phyloP scores from a whole-genome alignment of 2,888 invertebrate species.

The Panzeria rudis region DNA sequence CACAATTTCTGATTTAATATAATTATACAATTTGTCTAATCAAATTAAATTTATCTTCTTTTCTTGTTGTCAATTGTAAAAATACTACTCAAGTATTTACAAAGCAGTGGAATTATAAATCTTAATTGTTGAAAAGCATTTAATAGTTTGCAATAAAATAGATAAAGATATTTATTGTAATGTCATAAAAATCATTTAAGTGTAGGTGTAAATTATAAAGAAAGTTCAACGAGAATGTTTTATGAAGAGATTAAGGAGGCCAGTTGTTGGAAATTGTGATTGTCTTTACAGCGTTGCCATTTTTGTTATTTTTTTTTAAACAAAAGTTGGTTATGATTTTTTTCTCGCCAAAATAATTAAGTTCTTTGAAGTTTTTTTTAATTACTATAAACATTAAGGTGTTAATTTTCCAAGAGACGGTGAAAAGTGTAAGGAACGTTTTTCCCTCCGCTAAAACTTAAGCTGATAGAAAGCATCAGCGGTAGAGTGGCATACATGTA shows the following conservation, averaged over 20 bases:
- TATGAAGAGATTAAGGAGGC: neutral
- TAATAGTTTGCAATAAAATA: conserved; percentile 53
- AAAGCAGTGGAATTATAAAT: conserved; percentile 32
- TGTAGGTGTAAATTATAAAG: conserved; percentile 39
- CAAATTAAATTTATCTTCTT: neutral
- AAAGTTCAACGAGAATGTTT: conserved; percentile 34
- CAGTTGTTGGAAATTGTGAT: neutral
- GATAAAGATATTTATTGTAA: conserved; percentile 57
- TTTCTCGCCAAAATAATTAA: no score
- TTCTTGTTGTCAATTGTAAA: conserved; percentile 45
- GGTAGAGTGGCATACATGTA: no score
- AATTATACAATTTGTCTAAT: neutral
- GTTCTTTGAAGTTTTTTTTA: no score
- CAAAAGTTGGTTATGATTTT: no score
- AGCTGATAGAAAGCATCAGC: no score
- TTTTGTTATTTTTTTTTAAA: neutral
- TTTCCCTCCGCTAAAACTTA: no score
- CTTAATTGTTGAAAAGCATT: conserved; percentile 38
- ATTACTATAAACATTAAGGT: no score
- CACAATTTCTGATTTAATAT: neutral
- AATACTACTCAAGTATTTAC: conserved; percentile 27
- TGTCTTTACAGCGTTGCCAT: neutral
- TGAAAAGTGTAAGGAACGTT: no score
- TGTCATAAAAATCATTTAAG: conserved; percentile 20
- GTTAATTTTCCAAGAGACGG: no score